Conservation (phyloP, 1,140 invertebrate species). For the Littorina saxatilis region DNA sequence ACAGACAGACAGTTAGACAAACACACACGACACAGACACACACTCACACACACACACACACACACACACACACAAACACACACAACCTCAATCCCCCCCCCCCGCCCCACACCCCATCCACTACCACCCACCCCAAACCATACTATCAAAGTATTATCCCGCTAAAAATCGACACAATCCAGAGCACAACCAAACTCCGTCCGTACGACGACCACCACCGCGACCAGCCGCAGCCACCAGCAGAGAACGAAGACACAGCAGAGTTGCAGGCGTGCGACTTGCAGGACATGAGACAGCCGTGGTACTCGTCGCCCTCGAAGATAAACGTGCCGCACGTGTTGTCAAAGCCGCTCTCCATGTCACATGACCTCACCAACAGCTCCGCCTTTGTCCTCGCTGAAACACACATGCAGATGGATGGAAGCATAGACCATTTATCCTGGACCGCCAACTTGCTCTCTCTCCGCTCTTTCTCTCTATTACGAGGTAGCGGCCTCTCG, state of each 20-base stretch:
- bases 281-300: slow-evolving; percentile 58
- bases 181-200: too few relatives aligned
- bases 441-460: too few relatives aligned
- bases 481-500: too few relatives aligned
- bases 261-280: slow-evolving; percentile 54
- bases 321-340: slow-evolving; percentile 57
- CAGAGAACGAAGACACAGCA: not conserved
- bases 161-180: too few relatives aligned
- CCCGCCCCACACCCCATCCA: not conserved
- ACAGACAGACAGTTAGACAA: too few relatives aligned
- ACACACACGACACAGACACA: too few relatives aligned
- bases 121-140: not conserved
- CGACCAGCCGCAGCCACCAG: not conserved
- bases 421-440: too few relatives aligned
- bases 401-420: not conserved
- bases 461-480: too few relatives aligned
- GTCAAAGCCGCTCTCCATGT: slow-evolving; percentile 50
- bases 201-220: not conserved
- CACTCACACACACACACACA: too few relatives aligned
- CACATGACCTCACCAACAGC: slow-evolving; percentile 50
- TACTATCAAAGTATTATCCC: too few relatives aligned
- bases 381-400: slow-evolving; percentile 46
- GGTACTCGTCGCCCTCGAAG: slow-evolving; percentile 48
- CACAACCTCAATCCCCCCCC: too few relatives aligned
- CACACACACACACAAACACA: too few relatives aligned